These are phyloP conservation scores for Vultur gryphus DNA, from an alignment of 2,797 vertebrate genomes.

Conservation along the genomic window DNA sequence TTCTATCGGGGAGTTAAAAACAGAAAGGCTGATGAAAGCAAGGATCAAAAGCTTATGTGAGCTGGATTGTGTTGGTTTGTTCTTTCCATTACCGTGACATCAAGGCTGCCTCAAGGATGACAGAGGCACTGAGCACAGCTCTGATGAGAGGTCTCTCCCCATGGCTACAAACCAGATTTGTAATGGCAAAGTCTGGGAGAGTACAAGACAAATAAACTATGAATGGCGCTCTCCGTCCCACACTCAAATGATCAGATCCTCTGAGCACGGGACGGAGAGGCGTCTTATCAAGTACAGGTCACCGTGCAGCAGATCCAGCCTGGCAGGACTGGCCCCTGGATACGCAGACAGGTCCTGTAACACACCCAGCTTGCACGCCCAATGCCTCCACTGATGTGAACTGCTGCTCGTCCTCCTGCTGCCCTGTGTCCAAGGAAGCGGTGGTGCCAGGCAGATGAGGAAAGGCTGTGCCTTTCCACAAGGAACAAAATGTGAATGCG, in stretches of 20 bases:
- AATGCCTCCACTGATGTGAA: background rate
- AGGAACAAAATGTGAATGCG: background rate
- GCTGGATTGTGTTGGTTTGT: background rate
- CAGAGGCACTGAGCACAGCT: background rate
- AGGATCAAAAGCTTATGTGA: background rate
- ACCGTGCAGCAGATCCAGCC: background rate
- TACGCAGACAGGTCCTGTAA: background rate
- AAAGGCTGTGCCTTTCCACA: background rate
- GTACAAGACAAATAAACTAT: background rate
- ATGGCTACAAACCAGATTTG: background rate
- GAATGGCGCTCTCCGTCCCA: background rate
- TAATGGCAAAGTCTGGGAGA: background rate
- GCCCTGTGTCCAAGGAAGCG: background rate
- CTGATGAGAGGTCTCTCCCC: background rate
- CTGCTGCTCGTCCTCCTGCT: background rate
- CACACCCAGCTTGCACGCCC: background rate
- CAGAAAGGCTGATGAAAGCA: background rate
- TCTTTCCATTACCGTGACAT: background rate
- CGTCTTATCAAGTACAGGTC: accelerated
- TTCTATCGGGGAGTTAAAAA: background rate
- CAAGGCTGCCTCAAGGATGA: background rate
- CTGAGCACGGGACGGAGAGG: background rate
- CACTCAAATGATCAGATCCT: too few relatives aligned
- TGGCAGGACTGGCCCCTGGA: background rate
- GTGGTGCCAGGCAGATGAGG: background rate